Evolutionary conservation across 2,113 vertebrate genomes (phyloP).

Genomic region (Calonectris borealis): DNA sequence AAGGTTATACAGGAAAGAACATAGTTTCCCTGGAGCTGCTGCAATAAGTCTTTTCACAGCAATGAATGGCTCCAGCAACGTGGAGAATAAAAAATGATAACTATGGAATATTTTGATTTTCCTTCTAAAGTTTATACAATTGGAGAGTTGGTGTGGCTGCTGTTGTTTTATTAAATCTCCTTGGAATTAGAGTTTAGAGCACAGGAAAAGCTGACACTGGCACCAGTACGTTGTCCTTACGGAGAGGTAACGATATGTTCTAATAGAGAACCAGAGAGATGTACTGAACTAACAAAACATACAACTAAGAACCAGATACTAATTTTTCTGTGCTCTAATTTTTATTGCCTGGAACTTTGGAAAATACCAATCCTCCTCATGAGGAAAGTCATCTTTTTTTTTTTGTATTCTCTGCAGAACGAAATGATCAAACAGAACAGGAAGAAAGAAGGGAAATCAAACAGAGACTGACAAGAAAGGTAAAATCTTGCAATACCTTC

Average conservation of each 20-base stretch:
- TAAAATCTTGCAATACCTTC: slow-evolving; percentile 47
- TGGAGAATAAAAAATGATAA: neutral
- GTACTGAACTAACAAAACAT: neutral
- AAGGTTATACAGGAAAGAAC: neutral
- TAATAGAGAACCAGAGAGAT: neutral
- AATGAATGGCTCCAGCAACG: neutral
- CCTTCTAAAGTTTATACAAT: neutral
- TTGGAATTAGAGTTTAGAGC: neutral
- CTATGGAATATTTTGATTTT: neutral
- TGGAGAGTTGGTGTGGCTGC: neutral
- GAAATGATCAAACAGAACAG: slow-evolving; percentile 95
- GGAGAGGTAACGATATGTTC: neutral
- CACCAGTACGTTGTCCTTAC: neutral
- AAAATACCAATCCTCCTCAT: neutral
- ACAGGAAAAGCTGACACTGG: neutral
- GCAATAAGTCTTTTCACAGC: neutral
- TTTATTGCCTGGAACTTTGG: neutral
- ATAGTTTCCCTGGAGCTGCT: neutral
- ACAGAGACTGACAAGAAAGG: slow-evolving; percentile 95
- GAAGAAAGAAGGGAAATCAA: slow-evolving; percentile 97
- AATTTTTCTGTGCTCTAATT: neutral
- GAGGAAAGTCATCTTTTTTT: slow-evolving; percentile 38
- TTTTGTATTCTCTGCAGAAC: slow-evolving; percentile 77
- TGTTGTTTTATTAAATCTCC: neutral
- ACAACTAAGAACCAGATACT: neutral